Base-by-base conservation (phyloP, 2,113 vertebrate species). In the Vidua macroura region DNA sequence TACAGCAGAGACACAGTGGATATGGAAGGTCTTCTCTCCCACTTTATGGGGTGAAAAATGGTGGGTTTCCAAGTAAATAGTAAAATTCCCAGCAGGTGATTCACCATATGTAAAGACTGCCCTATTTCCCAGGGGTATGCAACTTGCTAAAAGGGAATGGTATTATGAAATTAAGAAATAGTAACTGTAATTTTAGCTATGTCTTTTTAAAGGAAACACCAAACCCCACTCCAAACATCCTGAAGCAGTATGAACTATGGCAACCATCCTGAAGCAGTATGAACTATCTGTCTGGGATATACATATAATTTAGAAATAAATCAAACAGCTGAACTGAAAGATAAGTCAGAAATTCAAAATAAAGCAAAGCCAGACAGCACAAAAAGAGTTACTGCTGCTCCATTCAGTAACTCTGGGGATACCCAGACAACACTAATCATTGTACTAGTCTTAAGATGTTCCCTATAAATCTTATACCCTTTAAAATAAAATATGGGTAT, bases 401-500 rank as follows among this genome's bases (percentile, higher is more conserved):
- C 46, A 33, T 53, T 44, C 75, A 69, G 49, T 62, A 69, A 35
- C 33, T 80, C 72, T 52, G 39, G 64, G n/a, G 39, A 64, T 46
- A 35, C 22, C 48, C 67, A 67, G 60, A 68, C 79, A 90, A 74
- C 30, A 81, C 51, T 37, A 79, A 76, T 85, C 53, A 79, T 25
- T 5, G 2, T 17, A 48, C 51, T 14, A 74, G 51, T 76, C 93
- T 83, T 67, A 88, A 80, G 79, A 77, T 27, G 21, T 76, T 58
- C 41, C 9, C 28, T 69, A 79, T 79, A 85, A 95, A 92, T 87
- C 53, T 60, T 66, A 15, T 9, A 33, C 8, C 18, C 39, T 51
- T 90, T 94, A 77, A 76, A 90, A 90, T 94, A 91, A 94, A 94
- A 83, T 91, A 93, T 35, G 20, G 13, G 11, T 39, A 86, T 80